A percentile compares a stretch with the other conserved stretches of the same genome.
These are phyloP conservation scores for Polypedilum vanderplanki DNA, from an alignment of 1,140 invertebrate genomes.

Conservation along the genomic window DNA sequence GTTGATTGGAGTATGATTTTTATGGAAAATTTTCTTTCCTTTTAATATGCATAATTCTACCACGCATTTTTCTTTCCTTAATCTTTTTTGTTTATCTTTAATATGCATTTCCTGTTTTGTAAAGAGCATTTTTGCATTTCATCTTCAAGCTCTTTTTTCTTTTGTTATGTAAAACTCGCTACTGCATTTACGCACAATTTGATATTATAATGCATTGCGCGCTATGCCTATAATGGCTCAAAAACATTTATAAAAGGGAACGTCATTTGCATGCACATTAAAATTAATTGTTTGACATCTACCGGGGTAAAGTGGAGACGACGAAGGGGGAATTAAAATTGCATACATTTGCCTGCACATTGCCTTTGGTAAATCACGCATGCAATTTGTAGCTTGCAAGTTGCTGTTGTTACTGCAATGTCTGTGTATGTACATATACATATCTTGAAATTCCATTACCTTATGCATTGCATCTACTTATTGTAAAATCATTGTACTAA, in stretches of 20 bases:
- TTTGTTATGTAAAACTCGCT: background rate
- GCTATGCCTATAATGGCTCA: background rate
- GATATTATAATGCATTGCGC: background rate
- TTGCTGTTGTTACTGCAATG: background rate
- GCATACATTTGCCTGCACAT: background rate
- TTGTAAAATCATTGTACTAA: conserved; percentile 8
- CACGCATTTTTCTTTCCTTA: background rate
- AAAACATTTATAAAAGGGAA: background rate
- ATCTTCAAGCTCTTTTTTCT: too few species aligned
- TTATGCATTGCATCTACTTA: too few species aligned
- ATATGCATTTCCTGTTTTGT: conserved; percentile 10
- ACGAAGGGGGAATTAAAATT: background rate
- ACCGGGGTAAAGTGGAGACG: background rate
- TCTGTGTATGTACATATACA: too few species aligned
- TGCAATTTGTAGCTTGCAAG: background rate
- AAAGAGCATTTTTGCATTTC: background rate
- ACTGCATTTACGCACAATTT: conserved; percentile 7
- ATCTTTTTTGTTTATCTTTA: background rate
- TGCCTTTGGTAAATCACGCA: background rate
- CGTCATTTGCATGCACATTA: conserved; percentile 17
- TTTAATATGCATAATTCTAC: background rate
- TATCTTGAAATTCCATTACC: too few species aligned
- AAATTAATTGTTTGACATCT: conserved; percentile 14
- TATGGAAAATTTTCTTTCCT: too few species aligned
- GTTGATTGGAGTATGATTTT: too few species aligned